Percentiles rank a stretch among this genome's conserved stretches.
Conservation (phyloP, 2,888 invertebrate genomes). For the Heliconius hortense region DNA sequence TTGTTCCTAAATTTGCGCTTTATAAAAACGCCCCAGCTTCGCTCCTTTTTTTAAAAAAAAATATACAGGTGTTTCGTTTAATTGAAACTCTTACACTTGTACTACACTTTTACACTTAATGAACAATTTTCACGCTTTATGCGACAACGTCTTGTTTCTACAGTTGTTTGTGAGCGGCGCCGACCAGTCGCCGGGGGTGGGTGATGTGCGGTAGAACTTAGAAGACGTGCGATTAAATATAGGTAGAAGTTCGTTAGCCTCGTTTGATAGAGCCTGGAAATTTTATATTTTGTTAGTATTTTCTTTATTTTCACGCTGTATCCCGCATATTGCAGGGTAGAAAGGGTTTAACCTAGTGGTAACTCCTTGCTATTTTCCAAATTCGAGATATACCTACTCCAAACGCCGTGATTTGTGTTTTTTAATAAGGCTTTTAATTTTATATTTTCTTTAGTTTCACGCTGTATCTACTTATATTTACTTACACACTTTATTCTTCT, state of each 20-base stretch:
- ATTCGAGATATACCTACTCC: too few species aligned
- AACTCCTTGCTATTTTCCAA: too few species aligned
- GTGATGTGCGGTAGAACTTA: slow-evolving; percentile 91
- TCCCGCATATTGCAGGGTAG: too few species aligned
- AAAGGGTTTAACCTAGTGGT: too few species aligned
- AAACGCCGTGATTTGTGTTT: too few species aligned
- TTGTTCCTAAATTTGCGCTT: neutral
- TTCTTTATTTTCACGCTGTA: neutral
- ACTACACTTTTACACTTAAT: slow-evolving; percentile 3
- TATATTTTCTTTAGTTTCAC: too few species aligned
- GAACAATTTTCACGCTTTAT: slow-evolving; percentile 52
- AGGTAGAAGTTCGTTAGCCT: slow-evolving; percentile 98
- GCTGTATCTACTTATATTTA: too few species aligned
- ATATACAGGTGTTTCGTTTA: slow-evolving; percentile 1
- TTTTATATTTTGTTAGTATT: neutral
- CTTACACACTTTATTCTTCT: too few species aligned
- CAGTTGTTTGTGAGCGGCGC: slow-evolving; percentile 49
- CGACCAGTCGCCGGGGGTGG: slow-evolving; percentile 95
- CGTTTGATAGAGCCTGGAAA: slow-evolving; percentile 93
- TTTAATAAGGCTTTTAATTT: too few species aligned
- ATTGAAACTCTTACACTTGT: neutral
- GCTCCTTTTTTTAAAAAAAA: neutral
- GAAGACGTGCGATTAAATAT: slow-evolving; percentile 98
- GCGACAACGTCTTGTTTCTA: slow-evolving; percentile 47
- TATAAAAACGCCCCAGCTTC: neutral